Evolutionary conservation across 2,797 vertebrate species (phyloP).

Genomic region (Euthynnus affinis): DNA sequence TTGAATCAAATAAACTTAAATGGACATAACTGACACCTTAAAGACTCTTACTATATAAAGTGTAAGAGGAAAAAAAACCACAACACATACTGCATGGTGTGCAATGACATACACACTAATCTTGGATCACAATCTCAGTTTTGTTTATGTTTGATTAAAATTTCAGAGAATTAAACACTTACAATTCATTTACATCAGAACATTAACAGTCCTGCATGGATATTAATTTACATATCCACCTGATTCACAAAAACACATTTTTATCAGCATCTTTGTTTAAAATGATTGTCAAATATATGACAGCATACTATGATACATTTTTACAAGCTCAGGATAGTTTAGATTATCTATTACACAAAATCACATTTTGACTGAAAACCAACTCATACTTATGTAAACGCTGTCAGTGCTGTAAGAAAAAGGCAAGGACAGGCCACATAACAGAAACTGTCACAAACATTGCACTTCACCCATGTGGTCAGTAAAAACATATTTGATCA

Average conservation of each 20-base stretch:
- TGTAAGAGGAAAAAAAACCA: constrained; percentile 10
- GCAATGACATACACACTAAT: background rate
- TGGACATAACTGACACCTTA: background rate
- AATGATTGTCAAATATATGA: constrained; percentile 18
- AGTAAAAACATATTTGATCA: constrained; percentile 49
- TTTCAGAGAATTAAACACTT: background rate
- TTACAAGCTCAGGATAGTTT: constrained; percentile 17
- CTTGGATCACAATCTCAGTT: background rate
- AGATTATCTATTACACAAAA: constrained; percentile 6
- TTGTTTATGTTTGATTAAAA: constrained; percentile 30
- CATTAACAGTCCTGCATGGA: constrained; percentile 6
- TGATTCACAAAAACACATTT: constrained; percentile 10
- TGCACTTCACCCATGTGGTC: constrained; percentile 80
- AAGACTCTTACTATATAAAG: background rate
- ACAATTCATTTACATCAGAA: constrained; percentile 37
- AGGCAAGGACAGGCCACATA: constrained; percentile 31
- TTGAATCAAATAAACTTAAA: background rate
- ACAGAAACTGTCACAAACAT: constrained; percentile 54
- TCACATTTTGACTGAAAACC: constrained; percentile 30
- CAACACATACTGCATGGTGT: constrained; percentile 5
- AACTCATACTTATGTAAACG: constrained; percentile 20
- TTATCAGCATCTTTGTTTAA: constrained; percentile 20
- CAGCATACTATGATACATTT: constrained; percentile 37
- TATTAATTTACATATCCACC: constrained; percentile 23
- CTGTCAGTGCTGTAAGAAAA: constrained; percentile 46